These are phyloP conservation scores for Latrodectus elegans DNA, from an alignment of 2,888 invertebrate genomes.

Conservation along the genomic window DNA sequence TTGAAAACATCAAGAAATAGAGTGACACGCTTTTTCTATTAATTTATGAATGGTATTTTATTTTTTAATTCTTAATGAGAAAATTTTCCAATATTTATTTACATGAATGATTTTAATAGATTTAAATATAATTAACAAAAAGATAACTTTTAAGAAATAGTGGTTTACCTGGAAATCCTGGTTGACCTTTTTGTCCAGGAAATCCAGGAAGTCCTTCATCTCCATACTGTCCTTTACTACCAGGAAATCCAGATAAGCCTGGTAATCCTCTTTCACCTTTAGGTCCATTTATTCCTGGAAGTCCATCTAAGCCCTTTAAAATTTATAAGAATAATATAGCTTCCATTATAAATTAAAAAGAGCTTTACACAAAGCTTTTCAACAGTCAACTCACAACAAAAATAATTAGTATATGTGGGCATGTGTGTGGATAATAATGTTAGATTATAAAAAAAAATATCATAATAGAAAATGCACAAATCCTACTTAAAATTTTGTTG, in stretches of 20 bases:
- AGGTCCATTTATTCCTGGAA: slow-evolving; percentile 72
- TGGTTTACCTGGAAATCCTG: slow-evolving; percentile 45
- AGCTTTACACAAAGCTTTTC: too few species aligned
- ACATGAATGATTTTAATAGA: too few species aligned
- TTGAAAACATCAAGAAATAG: too few species aligned
- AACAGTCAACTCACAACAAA: not conserved
- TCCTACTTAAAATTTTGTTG: too few species aligned
- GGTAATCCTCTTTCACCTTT: slow-evolving; percentile 80
- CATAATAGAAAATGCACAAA: too few species aligned
- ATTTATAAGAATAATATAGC: too few species aligned
- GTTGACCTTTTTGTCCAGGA: slow-evolving; percentile 70
- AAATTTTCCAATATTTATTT: too few species aligned
- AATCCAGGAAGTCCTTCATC: slow-evolving; percentile 72
- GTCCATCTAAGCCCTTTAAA: slow-evolving; percentile 60
- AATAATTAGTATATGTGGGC: not conserved
- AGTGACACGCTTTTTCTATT: too few species aligned
- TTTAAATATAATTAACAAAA: not conserved
- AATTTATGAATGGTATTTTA: too few species aligned
- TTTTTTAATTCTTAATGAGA: too few species aligned
- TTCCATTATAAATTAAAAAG: too few species aligned
- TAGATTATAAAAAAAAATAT: too few species aligned
- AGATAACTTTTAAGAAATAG: not conserved
- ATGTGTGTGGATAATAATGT: not conserved
- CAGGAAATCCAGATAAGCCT: slow-evolving; percentile 78
- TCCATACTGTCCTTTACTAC: slow-evolving; percentile 69